phyloP scores from a whole-genome alignment of 2,888 invertebrate genomes.

The Allophyes oxyacanthae region DNA sequence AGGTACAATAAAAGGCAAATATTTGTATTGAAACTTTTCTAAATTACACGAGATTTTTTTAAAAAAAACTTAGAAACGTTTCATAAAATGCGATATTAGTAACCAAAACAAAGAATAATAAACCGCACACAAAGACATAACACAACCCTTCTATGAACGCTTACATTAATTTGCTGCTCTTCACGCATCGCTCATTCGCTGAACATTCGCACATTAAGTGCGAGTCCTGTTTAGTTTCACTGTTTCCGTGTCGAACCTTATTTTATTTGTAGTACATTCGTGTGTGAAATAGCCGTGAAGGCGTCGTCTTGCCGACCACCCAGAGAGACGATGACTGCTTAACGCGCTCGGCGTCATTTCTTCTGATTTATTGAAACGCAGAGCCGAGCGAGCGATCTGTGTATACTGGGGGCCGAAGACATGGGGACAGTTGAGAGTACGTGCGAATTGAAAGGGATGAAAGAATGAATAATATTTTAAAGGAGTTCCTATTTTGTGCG shows the following conservation, averaged over 20 bases:
- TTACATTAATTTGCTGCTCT: slow-evolving; percentile 43
- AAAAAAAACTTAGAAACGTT: too few relatives aligned
- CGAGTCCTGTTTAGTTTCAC: slow-evolving; percentile 63
- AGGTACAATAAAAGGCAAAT: too few relatives aligned
- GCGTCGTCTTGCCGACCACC: slow-evolving; percentile 82
- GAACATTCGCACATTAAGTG: slow-evolving; percentile 35
- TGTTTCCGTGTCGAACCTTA: slow-evolving; percentile 74
- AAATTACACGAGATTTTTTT: too few relatives aligned
- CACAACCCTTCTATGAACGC: slow-evolving; percentile 41
- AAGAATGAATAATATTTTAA: too few relatives aligned
- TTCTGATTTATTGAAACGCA: slow-evolving; percentile 86
- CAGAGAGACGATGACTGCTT: slow-evolving; percentile 84
- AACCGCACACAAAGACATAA: slow-evolving; percentile 16
- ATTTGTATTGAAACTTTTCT: too few relatives aligned
- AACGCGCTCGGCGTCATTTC: slow-evolving; percentile 85
- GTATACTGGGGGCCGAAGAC: slow-evolving; percentile 63
- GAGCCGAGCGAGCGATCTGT: slow-evolving; percentile 67
- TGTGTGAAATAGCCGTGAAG: slow-evolving; percentile 84
- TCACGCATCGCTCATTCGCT: slow-evolving; percentile 30
- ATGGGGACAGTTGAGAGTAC: slow-evolving; percentile 28
- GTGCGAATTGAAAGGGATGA: slow-evolving; percentile 27
- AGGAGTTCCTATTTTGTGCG: too few relatives aligned
- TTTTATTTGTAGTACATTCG: slow-evolving; percentile 80
- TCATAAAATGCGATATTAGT: too few relatives aligned
- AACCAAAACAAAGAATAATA: slow-evolving; percentile 3